Base-by-base conservation (phyloP, 2,888 invertebrate species). In the Archips crataeganus region DNA sequence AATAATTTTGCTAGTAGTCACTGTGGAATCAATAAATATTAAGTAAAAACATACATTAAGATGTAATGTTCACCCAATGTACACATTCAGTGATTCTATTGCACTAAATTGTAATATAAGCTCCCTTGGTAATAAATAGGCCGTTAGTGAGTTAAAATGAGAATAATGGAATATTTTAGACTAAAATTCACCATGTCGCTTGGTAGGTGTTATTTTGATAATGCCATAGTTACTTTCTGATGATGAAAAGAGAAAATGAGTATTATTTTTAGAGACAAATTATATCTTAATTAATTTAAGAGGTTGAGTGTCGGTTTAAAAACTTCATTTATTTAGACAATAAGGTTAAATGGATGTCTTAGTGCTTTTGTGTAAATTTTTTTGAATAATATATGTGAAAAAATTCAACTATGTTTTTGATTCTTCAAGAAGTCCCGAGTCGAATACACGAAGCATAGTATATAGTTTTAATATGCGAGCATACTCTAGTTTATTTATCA, bases 331-430 rank as follows among this genome's bases (percentile, higher is more conserved):
- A 94, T 92, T 91, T 95, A 95, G 94, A 93, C 91, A 89, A 91
- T 95, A 94, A 95, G 94, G 87, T 93, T 93, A 92, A 93, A 93
- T 95, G 93, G 93, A 95, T 95, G 94, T 95, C 93, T 93, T 95
- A 95, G 94, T 94, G 94, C 94, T 95, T 94, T 94, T 94, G 93
- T 94, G 94, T 94, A 95, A 91, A 91, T 93, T 94, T 94, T 93
- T 94, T 94, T 94, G 93, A 93, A 92, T 94, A 94, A 94, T 95
- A 95, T 95, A 95, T 94, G 94, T 95, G 94, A 87, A 90, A 93
- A 94, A 94, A 87, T 83, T 86, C 83, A 78, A 75, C 59, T 72
- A 76, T 72, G 77, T 78, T 79, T 82, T 81, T 79, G 39, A 75
- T 77, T 81, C 78, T 67, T 68, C 45, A 39, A 10, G 13, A 32